phyloP scores from a whole-genome alignment of 2,888 invertebrate species.

The Hypomecis atomaria region DNA sequence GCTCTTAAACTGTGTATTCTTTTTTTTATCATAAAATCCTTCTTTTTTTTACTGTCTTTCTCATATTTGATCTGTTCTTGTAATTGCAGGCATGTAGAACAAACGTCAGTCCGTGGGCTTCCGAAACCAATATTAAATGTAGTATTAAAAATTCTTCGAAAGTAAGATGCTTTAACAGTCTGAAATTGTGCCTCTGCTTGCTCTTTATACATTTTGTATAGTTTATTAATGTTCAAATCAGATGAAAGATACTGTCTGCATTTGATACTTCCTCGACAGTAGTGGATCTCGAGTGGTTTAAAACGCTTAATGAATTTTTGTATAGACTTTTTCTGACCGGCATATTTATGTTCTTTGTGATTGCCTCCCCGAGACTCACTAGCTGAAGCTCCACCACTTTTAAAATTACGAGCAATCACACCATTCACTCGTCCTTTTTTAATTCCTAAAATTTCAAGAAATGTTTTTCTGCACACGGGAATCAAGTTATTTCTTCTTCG shows the following conservation, averaged over 20 bases:
- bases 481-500: constrained; percentile 34
- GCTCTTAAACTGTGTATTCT: too few relatives aligned
- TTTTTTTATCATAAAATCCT: not conserved
- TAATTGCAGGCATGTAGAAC: constrained; percentile 40
- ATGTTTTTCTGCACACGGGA: constrained; percentile 39
- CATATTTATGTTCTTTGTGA: constrained; percentile 36
- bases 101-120: constrained; percentile 42
- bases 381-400: constrained; percentile 34
- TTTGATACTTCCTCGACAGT: constrained; percentile 35
- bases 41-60: constrained; percentile 38
- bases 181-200: constrained; percentile 26
- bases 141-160: constrained; percentile 43
- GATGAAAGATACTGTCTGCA: constrained; percentile 40
- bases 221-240: constrained; percentile 36
- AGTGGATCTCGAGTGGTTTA: constrained; percentile 38
- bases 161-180: constrained; percentile 35
- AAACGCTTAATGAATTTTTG: constrained; percentile 39
- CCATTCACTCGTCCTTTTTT: constrained; percentile 41
- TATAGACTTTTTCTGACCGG: constrained; percentile 32
- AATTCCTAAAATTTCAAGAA: constrained; percentile 37
- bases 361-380: constrained; percentile 39
- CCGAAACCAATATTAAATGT: constrained; percentile 45
- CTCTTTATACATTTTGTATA: constrained; percentile 37
- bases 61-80: constrained; percentile 44
- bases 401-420: constrained; percentile 34